phyloP scores from a whole-genome alignment of 2,888 invertebrate species.

The Andrena haemorrhoa region DNA sequence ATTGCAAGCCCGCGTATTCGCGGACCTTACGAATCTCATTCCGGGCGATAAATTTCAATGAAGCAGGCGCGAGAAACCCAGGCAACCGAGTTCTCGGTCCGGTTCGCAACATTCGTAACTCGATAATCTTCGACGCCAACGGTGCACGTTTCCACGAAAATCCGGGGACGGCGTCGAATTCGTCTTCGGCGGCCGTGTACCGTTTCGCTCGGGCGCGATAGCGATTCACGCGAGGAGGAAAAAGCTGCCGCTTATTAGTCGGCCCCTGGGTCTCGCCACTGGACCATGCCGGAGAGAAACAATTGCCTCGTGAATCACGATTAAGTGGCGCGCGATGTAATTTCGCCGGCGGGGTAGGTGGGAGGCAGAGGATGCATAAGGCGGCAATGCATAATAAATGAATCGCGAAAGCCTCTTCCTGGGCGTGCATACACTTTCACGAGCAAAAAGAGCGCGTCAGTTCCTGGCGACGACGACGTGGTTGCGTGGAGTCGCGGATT shows the following conservation, averaged over 20 bases:
- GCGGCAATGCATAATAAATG: conserved; percentile 45
- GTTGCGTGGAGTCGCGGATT: conserved; percentile 15
- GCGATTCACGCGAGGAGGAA: conserved; percentile 7
- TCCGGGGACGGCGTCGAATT: not conserved
- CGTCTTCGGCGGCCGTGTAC: not conserved
- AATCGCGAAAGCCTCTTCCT: conserved; percentile 46
- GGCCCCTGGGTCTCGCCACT: conserved; percentile 11
- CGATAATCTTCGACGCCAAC: not conserved
- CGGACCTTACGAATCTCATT: too few relatives aligned
- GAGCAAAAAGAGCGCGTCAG: not conserved
- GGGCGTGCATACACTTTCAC: conserved; percentile 5
- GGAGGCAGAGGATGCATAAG: not conserved
- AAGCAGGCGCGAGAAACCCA: too few relatives aligned
- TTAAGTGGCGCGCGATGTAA: conserved; percentile 54
- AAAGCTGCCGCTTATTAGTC: conserved; percentile 23
- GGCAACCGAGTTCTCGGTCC: too few relatives aligned
- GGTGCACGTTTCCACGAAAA: not conserved
- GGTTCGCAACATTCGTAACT: too few relatives aligned
- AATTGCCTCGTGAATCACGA: conserved; percentile 53
- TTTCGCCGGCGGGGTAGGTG: conserved; percentile 35
- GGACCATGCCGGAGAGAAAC: conserved; percentile 26
- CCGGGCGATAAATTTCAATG: too few relatives aligned
- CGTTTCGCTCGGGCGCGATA: not conserved
- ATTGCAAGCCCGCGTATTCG: too few relatives aligned
- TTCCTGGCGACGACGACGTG: not conserved